Evolutionary conservation across 2,797 vertebrate species (phyloP).

Genomic region (Acanthopagrus latus): DNA sequence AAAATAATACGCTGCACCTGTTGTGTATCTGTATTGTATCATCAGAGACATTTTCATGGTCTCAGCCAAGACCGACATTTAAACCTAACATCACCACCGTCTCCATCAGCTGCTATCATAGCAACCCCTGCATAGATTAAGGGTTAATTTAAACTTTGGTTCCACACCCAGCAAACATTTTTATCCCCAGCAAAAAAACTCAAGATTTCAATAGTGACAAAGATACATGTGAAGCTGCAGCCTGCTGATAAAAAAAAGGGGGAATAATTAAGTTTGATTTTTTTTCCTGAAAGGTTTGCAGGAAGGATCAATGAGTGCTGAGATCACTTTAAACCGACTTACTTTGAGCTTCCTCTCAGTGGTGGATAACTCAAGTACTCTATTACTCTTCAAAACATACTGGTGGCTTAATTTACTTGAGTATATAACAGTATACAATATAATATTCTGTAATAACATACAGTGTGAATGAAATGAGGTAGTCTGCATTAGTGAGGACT

Average conservation of each 20-base stretch:
- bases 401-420: too few relatives aligned
- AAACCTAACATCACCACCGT: background rate
- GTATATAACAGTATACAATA: too few relatives aligned
- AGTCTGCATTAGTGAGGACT: too few relatives aligned
- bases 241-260: background rate
- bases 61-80: background rate
- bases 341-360: too few relatives aligned
- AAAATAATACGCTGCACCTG: background rate
- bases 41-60: background rate
- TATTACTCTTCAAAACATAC: too few relatives aligned
- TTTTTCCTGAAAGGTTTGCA: background rate
- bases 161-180: background rate
- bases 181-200: too few relatives aligned
- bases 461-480: too few relatives aligned
- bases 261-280: background rate
- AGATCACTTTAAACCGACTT: too few relatives aligned
- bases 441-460: too few relatives aligned
- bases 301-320: too few relatives aligned
- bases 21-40: background rate
- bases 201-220: rapidly evolving
- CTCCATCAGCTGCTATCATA: background rate
- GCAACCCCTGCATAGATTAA: background rate
- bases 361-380: too few relatives aligned
- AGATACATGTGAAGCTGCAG: background rate
- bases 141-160: background rate